Percentiles rank a stretch among this genome's conserved stretches.
These are phyloP conservation scores for Burhinus bistriatus DNA, from an alignment of 2,113 vertebrate species.

Conservation along the genomic window DNA sequence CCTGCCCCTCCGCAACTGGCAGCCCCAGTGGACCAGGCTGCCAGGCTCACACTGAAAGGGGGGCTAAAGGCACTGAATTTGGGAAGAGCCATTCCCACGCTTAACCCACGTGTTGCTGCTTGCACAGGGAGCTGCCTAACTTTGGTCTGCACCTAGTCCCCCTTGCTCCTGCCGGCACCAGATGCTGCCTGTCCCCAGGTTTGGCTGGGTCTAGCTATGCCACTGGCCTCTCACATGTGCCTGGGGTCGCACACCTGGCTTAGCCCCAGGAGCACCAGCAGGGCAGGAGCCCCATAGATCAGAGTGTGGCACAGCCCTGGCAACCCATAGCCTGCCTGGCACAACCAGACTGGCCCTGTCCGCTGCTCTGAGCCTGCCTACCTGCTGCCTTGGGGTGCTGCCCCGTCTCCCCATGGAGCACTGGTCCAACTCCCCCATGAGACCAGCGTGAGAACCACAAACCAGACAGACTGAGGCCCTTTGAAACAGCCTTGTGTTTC, in stretches of 20 bases:
- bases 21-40: not conserved
- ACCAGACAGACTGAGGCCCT: not conserved
- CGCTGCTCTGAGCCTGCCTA: not conserved
- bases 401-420: fast-evolving
- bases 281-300: not conserved
- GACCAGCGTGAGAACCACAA: not conserved
- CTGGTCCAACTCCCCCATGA: fast-evolving
- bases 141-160: fast-evolving
- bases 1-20: fast-evolving
- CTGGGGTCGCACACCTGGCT: fast-evolving
- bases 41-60: not conserved
- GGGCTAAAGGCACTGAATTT: not conserved
- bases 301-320: fast-evolving
- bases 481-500: not conserved
- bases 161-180: not conserved
- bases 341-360: too few species aligned
- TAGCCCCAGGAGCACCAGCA: not conserved
- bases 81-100: fast-evolving
- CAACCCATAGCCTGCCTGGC: too few species aligned
- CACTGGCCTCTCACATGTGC: not conserved
- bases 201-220: not conserved
- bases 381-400: fast-evolving
- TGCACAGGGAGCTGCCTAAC: not conserved
- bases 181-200: not conserved
- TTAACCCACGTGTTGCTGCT: not conserved